Conservation (phyloP, 1,140 invertebrate genomes). For the Metopolophium dirhodum region DNA sequence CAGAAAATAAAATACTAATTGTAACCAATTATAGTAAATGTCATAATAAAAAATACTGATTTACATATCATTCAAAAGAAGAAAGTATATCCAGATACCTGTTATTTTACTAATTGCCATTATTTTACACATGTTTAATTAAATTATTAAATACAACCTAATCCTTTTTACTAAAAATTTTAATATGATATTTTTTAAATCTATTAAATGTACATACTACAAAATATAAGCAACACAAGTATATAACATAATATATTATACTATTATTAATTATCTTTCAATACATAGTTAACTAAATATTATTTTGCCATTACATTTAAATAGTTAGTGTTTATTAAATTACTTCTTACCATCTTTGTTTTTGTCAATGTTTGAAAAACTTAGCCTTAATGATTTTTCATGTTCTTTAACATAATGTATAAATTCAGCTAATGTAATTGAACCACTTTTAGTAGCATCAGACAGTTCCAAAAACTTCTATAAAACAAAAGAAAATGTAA, state of each 20-base stretch:
- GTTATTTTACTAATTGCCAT: background rate
- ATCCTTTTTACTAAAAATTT: background rate
- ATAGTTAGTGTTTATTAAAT: background rate
- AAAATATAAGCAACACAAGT: background rate
- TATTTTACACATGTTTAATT: background rate
- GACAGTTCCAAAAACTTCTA: constrained; percentile 88
- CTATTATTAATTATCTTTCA: background rate
- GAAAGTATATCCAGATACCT: background rate
- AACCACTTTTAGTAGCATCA: constrained; percentile 83
- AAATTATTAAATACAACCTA: background rate
- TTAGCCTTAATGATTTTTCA: constrained; percentile 86
- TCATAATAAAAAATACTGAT: background rate
- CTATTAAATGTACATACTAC: background rate
- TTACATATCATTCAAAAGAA: background rate
- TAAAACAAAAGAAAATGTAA: constrained; percentile 58
- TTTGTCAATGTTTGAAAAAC: constrained; percentile 89
- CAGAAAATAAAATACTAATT: background rate
- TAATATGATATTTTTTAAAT: background rate
- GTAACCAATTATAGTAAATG: background rate
- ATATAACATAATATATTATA: background rate
- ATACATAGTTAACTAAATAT: background rate
- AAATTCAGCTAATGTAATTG: constrained; percentile 90
- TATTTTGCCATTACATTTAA: background rate
- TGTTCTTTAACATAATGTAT: constrained; percentile 92
- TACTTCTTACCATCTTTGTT: constrained; percentile 85